Evolutionary conservation across 2,797 vertebrate genomes (phyloP).

Genomic region (Pantherophis vulpinus): DNA sequence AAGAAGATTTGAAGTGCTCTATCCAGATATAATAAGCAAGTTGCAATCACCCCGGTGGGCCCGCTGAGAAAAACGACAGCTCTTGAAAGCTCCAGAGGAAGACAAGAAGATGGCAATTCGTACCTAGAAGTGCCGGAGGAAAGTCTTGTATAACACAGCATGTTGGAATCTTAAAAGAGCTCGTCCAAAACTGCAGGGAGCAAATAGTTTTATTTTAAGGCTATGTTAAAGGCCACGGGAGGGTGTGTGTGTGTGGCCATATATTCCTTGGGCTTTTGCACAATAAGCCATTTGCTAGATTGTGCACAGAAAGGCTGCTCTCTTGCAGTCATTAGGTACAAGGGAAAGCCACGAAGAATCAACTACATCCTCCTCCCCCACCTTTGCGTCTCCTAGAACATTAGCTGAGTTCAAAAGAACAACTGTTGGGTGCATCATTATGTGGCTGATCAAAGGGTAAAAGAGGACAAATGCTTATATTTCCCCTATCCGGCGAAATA

Average conservation of each 20-base stretch:
- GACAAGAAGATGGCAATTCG: neutral
- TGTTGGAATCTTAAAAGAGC: accelerated
- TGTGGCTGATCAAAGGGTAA: neutral
- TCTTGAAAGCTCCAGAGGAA: neutral
- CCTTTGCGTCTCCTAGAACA: neutral
- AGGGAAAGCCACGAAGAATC: neutral
- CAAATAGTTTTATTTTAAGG: neutral
- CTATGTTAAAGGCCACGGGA: neutral
- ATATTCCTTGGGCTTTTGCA: neutral
- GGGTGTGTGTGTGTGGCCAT: no score
- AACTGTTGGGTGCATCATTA: neutral
- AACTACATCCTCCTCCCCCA: neutral
- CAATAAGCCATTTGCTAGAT: neutral
- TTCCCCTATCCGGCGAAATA: neutral
- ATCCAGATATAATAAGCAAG: constrained; percentile 35
- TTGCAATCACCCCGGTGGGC: neutral
- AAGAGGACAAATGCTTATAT: neutral
- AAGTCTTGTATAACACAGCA: accelerated
- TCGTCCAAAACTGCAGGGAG: neutral
- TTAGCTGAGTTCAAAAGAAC: neutral
- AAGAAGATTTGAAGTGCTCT: constrained; percentile 22
- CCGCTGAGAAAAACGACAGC: constrained; percentile 43
- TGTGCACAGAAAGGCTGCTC: neutral
- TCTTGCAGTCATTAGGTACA: neutral
- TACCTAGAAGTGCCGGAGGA: neutral